Conservation (phyloP, 2,888 invertebrate genomes). For the Tanypteryx hageni region DNA sequence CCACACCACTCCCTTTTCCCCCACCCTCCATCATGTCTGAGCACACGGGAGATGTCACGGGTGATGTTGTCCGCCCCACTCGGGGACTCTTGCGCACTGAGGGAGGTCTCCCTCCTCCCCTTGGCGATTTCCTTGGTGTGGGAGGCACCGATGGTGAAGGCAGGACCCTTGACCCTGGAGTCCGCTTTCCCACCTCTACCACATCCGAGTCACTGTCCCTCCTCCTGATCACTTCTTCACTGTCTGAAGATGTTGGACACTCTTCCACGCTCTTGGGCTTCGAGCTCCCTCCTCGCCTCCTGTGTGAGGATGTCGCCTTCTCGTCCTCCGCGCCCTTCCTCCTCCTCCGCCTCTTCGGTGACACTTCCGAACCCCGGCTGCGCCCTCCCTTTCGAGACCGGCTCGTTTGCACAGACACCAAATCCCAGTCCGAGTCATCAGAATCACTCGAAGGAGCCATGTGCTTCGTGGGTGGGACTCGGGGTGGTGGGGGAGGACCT, state of each 20-base stretch:
- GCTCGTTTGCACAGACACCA: conserved; percentile 71
- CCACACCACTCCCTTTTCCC: neutral
- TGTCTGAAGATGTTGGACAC: conserved; percentile 67
- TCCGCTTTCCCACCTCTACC: conserved; percentile 70
- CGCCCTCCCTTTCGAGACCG: conserved; percentile 58
- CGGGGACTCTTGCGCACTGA: conserved; percentile 35
- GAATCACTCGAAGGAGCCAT: conserved; percentile 21
- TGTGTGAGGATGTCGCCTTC: neutral
- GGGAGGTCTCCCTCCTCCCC: conserved; percentile 22
- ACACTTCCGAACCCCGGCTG: conserved; percentile 20
- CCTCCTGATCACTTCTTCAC: conserved; percentile 57
- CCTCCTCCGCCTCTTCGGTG: conserved; percentile 39
- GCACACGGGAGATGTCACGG: conserved; percentile 43
- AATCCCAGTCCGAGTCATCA: conserved; percentile 73
- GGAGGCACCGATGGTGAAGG: conserved; percentile 43
- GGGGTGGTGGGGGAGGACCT: conserved; percentile 73
- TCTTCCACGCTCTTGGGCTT: conserved; percentile 66
- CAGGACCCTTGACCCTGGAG: conserved; percentile 63
- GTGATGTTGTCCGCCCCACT: conserved; percentile 48
- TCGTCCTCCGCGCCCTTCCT: conserved; percentile 12
- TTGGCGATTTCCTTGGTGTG: conserved; percentile 66
- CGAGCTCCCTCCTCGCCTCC: conserved; percentile 30
- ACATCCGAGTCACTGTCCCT: conserved; percentile 55
- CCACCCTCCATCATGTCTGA: conserved; percentile 26
- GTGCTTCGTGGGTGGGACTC: conserved; percentile 69